Evolutionary conservation across 2,113 vertebrate species (phyloP).

Genomic region (Amphiprion percula): DNA sequence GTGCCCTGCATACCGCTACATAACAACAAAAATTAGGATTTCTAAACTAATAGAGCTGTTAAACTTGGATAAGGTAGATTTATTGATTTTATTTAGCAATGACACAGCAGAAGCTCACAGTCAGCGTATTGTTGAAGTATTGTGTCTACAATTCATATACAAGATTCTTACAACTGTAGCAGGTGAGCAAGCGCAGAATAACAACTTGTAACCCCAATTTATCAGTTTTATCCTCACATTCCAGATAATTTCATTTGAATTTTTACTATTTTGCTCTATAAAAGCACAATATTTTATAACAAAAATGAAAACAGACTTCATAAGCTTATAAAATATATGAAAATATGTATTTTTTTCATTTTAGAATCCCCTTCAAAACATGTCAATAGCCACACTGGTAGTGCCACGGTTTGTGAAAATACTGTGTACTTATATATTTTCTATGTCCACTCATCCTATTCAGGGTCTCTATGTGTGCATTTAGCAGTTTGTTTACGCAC

Average conservation of each 20-base stretch:
- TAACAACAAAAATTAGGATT: slow-evolving; percentile 19
- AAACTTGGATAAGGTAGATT: slow-evolving; percentile 29
- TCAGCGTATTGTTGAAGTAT: not conserved
- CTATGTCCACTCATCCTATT: not conserved
- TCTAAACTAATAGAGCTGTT: slow-evolving; percentile 39
- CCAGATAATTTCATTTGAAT: not conserved
- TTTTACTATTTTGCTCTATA: too few relatives aligned
- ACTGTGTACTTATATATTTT: not conserved
- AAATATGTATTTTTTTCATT: slow-evolving; percentile 25
- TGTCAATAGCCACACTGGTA: not conserved
- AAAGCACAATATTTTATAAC: not conserved
- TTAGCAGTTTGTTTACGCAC: not conserved
- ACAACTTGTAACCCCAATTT: not conserved
- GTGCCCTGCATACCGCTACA: slow-evolving; percentile 12
- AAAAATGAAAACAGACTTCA: not conserved
- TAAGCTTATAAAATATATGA: slow-evolving; percentile 23
- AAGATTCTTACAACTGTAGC: slow-evolving; percentile 13
- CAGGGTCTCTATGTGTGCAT: not conserved
- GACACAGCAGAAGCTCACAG: not conserved
- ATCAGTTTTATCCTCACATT: not conserved
- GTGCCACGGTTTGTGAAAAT: not conserved
- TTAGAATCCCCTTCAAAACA: slow-evolving; percentile 3
- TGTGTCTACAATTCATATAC: not conserved
- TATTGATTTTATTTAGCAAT: not conserved
- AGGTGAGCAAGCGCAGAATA: not conserved